Evolutionary conservation across 1,140 invertebrate genomes (phyloP).

Genomic region (Thrips palmi): DNA sequence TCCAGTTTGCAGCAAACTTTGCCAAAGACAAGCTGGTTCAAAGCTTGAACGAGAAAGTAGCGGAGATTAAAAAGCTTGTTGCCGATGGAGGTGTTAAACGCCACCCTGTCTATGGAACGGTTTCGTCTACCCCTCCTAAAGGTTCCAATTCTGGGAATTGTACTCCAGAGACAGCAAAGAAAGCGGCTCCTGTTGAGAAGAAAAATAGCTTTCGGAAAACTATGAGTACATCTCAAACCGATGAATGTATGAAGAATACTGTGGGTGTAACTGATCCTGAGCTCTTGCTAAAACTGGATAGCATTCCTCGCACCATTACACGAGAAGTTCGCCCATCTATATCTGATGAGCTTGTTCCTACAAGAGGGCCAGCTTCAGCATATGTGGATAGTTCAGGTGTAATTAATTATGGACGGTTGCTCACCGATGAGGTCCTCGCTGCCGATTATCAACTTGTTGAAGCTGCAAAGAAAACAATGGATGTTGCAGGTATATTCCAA

Average conservation of each 20-base stretch:
- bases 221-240: constrained; percentile 34
- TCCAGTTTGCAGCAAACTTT: constrained; percentile 75
- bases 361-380: constrained; percentile 9
- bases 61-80: constrained; percentile 46
- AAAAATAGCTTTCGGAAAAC: constrained; percentile 46
- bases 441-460: constrained; percentile 62
- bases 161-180: too few relatives aligned
- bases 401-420: constrained; percentile 59
- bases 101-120: too few relatives aligned
- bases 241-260: constrained; percentile 31
- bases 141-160: too few relatives aligned
- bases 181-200: constrained; percentile 24
- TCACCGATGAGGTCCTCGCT: constrained; percentile 67
- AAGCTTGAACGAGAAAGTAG: constrained; percentile 53
- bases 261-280: constrained; percentile 45
- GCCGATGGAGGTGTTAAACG: constrained; percentile 32
- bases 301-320: constrained; percentile 37
- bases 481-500: constrained; percentile 67
- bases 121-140: too few relatives aligned
- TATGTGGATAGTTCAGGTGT: constrained; percentile 46
- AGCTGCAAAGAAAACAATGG: constrained; percentile 58
- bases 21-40: constrained; percentile 63
- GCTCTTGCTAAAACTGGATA: constrained; percentile 41
- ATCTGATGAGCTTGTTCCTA: background rate
- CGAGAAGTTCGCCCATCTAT: constrained; percentile 30